Evolutionary conservation across 2,797 vertebrate species (phyloP), one percentile per base, ranked within the genome.

Genomic region (Scleropages formosus): DNA sequence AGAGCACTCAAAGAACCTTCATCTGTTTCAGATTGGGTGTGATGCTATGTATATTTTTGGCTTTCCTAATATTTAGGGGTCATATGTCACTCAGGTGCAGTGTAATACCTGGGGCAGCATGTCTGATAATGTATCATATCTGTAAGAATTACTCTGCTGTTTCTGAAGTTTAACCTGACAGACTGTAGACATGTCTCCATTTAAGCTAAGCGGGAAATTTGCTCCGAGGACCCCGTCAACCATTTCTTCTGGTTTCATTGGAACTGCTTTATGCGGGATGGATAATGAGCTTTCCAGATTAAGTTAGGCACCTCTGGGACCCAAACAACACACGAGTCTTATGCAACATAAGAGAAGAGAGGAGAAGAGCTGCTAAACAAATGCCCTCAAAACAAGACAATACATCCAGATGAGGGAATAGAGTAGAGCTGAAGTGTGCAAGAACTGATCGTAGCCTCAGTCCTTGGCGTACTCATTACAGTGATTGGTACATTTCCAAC

Each of bases 291-390:
- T 61, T 39, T 8, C 64, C 66, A 56, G 39, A 66, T 60, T 13
- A 75, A n/a, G 56, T n/a, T 18, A 24, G 44, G 61, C 56, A n/a
- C 58, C 59, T 69, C 31, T 61, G 74, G 66, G 31, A 61, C 56
- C 47, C 22, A 44, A 61, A 47, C n/a, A 62, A 49, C 27, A 60
- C 31, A 61, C 49, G 39, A 59, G 31, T 16, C 44, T 27, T 61
- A 31, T 69, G 16, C 39, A 60, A 39, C 31, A 6, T 39, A 39
- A 39, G 31, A 39, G 31, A 39, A 39, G 31, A 39, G 31, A 11
- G 13, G 13, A 75, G 39, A 26, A 24, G 56, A 69, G 39, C 6
- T 49, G 53, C 18, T 69, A 27, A 39, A 46, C 16, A 73, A 75
- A 69, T 51, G 39, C 53, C 16, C 10, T 4, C 1, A 46, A 24